Evolutionary conservation across 53 echinoderm and acorn worm genomes (phyloP), one percentile per base, ranked within the genome.

Genomic region (Patiria pectinifera): DNA sequence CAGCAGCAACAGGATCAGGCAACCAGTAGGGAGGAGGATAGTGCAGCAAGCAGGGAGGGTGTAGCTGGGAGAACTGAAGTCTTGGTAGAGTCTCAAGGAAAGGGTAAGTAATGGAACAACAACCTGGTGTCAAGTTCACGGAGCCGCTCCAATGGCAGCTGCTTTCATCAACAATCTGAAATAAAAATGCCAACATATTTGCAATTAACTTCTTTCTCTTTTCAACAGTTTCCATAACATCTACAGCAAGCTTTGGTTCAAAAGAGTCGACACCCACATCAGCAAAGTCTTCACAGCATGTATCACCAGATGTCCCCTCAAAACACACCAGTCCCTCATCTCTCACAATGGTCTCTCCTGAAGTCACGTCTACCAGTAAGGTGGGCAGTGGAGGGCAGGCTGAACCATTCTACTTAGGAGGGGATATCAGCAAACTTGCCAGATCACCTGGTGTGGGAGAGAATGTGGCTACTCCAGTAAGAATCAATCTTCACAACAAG

Each of bases 401-500:
- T 25, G 85, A 92, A 62, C 92, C 92, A 76, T 92, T 92, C 63
- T 92, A 92, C 78, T 85, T 92, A 18, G 92, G 78, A 85, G 92
- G 92, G 78, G 77, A 92, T 62, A 62, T 21, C 6, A 63, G 83
- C 48, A 71, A 74, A 10, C 60, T 71, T 83, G 43, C 59, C 11
- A 91, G 83, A 47, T 78, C 84, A 11, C 92, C 92, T 77, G 71
- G 76, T 45, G 81, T 14, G 26, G 90, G 81, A 47, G 85, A 85
- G 76, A 92, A 69, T 61, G 23, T 86, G 11, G 11, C 6, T 49
- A 62, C 85, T 18, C 71, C 75, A 13, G 74, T 76, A 53, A 61
- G 62, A 76, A 46, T 85, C 44, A 92, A 86, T 85, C 92, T 85
- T 45, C 59, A 60, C 62, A 83, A 74, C 76, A 92, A 85, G 85